A percentile compares a stretch with the other conserved stretches of the same genome.
Conservation (phyloP, 2,888 invertebrate species). For the Parapristionchus giblindavisi region DNA sequence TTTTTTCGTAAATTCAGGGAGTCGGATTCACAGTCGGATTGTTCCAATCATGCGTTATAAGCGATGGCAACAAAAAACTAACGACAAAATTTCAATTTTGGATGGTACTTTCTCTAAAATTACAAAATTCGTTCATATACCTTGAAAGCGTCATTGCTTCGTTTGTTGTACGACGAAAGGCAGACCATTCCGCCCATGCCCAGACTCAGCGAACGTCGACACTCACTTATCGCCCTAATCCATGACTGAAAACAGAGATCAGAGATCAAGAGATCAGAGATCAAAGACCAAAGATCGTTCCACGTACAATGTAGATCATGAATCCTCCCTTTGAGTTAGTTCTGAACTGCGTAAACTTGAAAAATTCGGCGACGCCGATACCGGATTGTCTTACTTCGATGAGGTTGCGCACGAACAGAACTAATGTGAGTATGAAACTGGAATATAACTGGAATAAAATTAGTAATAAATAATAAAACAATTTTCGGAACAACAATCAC, state of each 20-base stretch:
- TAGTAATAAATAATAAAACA: background rate
- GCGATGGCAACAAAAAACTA: too few species aligned
- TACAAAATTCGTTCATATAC: too few species aligned
- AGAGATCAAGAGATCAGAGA: background rate
- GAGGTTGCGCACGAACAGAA: background rate
- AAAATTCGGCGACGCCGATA: background rate
- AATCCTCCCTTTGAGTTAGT: background rate
- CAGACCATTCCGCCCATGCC: slow-evolving; percentile 25
- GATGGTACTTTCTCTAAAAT: too few species aligned
- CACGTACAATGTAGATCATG: background rate
- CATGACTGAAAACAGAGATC: slow-evolving; percentile 7
- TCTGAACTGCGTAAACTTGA: background rate
- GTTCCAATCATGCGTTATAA: too few species aligned
- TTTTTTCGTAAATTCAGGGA: too few species aligned
- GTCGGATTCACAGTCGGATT: too few species aligned
- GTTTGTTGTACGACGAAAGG: background rate
- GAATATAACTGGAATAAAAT: background rate
- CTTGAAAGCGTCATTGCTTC: slow-evolving; percentile 10
- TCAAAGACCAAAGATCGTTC: background rate
- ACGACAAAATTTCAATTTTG: too few species aligned
- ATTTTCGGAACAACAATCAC: too few species aligned
- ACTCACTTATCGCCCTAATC: slow-evolving; percentile 12
- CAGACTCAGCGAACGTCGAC: slow-evolving; percentile 6
- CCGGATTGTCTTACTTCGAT: background rate
- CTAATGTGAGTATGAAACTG: slow-evolving; percentile 2